These are phyloP conservation scores for Tympanuchus pallidicinctus DNA, from an alignment of 2,113 vertebrate species.

Conservation along the genomic window DNA sequence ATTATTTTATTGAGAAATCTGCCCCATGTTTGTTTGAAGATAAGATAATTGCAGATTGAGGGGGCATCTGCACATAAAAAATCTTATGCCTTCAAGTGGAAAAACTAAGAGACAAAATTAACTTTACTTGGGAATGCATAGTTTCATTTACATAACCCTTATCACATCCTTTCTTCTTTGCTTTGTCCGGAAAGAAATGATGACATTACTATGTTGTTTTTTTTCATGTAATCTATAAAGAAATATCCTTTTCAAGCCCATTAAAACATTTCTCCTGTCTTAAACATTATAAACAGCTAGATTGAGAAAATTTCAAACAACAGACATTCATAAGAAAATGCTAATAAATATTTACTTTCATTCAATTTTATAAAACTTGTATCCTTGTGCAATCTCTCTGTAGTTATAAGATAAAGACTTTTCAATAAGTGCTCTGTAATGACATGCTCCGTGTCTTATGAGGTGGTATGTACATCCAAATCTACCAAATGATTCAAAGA, in stretches of 20 bases:
- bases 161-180: neutral
- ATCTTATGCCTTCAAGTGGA: accelerated
- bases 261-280: neutral
- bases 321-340: neutral
- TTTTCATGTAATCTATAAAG: neutral
- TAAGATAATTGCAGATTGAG: neutral
- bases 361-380: neutral
- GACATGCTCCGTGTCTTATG: neutral
- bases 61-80: neutral
- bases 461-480: conserved; percentile 26
- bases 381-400: neutral
- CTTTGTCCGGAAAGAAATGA: neutral
- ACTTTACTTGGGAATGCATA: neutral
- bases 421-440: neutral
- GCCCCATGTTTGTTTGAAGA: neutral
- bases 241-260: neutral
- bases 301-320: neutral
- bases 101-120: neutral
- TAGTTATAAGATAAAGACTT: neutral
- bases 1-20: neutral
- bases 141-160: neutral
- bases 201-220: neutral
- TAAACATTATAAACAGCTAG: neutral
- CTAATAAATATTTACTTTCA: neutral
- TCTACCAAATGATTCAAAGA: conserved; percentile 1